These are phyloP conservation scores for Anorthoa munda DNA, from an alignment of 2,888 invertebrate species.

Conservation along the genomic window DNA sequence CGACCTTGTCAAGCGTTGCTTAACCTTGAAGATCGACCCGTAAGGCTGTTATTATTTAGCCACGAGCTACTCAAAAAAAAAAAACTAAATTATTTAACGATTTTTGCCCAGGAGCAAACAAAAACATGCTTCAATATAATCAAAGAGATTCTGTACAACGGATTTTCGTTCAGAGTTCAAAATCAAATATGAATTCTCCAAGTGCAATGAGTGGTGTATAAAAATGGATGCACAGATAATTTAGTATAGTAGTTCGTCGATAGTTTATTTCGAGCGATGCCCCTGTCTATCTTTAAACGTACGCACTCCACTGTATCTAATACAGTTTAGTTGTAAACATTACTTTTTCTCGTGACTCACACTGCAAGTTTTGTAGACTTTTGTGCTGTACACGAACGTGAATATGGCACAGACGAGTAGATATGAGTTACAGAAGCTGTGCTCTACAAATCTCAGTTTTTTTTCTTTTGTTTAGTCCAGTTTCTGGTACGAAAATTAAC, in stretches of 20 bases:
- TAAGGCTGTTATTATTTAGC: too few species aligned
- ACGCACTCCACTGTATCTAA: constrained; percentile 53
- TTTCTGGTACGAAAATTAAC: not conserved
- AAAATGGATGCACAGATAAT: constrained; percentile 58
- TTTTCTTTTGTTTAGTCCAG: too few species aligned
- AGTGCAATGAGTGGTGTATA: constrained; percentile 29
- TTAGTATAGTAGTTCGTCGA: constrained; percentile 65
- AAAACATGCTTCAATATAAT: not conserved
- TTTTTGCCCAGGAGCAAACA: not conserved
- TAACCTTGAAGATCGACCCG: too few species aligned
- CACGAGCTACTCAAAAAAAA: too few species aligned
- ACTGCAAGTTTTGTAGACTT: constrained; percentile 23
- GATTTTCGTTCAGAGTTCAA: constrained; percentile 2
- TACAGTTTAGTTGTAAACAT: constrained; percentile 55
- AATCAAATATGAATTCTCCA: constrained; percentile 12
- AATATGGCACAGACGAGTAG: not conserved
- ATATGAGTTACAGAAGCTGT: too few species aligned
- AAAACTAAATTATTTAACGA: not conserved
- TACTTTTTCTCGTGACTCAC: constrained; percentile 46
- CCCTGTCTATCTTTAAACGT: constrained; percentile 51
- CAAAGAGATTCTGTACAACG: constrained; percentile 1
- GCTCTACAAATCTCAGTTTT: too few species aligned
- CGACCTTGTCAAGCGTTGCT: too few species aligned
- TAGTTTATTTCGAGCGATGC: constrained; percentile 71
- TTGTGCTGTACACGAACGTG: not conserved